These are phyloP conservation scores for Bombus pascuorum DNA, from an alignment of 1,140 invertebrate genomes.

Conservation along the genomic window DNA sequence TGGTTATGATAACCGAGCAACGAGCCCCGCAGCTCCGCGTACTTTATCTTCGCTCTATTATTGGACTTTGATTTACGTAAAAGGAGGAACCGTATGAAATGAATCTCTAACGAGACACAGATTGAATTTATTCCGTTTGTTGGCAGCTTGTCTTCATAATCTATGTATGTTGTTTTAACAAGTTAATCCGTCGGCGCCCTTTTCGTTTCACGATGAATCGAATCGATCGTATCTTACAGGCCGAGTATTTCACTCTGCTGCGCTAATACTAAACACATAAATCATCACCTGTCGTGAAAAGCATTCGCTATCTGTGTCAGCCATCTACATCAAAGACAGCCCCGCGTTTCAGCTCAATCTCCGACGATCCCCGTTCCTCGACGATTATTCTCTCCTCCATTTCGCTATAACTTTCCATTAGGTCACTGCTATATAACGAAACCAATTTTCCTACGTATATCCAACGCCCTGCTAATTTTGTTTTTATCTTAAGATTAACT, in stretches of 20 bases:
- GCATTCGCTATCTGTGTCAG: neutral
- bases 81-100: neutral
- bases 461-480: neutral
- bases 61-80: neutral
- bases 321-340: neutral
- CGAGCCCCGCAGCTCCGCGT: neutral
- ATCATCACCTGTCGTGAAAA: slow-evolving; percentile 11
- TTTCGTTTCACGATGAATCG: neutral
- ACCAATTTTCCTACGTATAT: neutral
- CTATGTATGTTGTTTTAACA: neutral
- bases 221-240: neutral
- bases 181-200: neutral
- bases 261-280: slow-evolving; percentile 10
- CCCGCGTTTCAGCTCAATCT: neutral
- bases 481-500: neutral
- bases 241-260: neutral
- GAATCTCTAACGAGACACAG: neutral
- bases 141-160: neutral
- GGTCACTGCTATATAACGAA: neutral
- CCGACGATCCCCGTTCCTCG: neutral
- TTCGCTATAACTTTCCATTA: neutral
- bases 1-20: neutral
- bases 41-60: neutral
- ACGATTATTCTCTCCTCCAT: neutral
- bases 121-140: neutral